phyloP scores from a whole-genome alignment of 2,888 invertebrate species.

The Netelia inedita region DNA sequence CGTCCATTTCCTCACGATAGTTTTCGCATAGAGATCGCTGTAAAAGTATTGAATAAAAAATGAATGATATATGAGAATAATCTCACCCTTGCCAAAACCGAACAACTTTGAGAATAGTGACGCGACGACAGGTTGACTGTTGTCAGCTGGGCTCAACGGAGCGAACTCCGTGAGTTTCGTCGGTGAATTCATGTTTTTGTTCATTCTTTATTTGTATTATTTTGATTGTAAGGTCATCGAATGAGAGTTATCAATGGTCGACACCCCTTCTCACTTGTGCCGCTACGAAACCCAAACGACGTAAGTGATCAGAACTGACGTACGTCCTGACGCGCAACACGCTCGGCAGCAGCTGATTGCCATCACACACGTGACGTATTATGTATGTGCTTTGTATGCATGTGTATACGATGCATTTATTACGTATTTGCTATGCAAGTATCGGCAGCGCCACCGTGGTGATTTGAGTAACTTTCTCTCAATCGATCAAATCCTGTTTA shows the following conservation, averaged over 20 bases:
- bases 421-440: too few relatives aligned
- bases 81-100: conserved; percentile 88
- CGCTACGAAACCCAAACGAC: not conserved
- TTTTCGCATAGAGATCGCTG: not conserved
- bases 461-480: too few relatives aligned
- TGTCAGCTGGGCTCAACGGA: conserved; percentile 91
- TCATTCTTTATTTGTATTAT: conserved; percentile 81
- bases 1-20: not conserved
- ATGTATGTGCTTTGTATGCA: too few relatives aligned
- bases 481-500: too few relatives aligned
- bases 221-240: not conserved
- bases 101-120: conserved; percentile 92
- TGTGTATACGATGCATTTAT: too few relatives aligned
- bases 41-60: not conserved
- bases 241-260: not conserved
- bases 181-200: conserved; percentile 88
- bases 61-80: conserved; percentile 31
- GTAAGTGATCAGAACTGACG: not conserved
- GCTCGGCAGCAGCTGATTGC: not conserved
- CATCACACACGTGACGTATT: too few relatives aligned
- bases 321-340: not conserved
- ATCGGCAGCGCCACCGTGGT: too few relatives aligned
- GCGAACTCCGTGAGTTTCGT: conserved; percentile 92
- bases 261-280: not conserved
- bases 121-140: conserved; percentile 89